Evolutionary conservation across 2,888 invertebrate genomes (phyloP), one percentile per base, ranked within the genome.

Genomic region (Limulus polyphemus): DNA sequence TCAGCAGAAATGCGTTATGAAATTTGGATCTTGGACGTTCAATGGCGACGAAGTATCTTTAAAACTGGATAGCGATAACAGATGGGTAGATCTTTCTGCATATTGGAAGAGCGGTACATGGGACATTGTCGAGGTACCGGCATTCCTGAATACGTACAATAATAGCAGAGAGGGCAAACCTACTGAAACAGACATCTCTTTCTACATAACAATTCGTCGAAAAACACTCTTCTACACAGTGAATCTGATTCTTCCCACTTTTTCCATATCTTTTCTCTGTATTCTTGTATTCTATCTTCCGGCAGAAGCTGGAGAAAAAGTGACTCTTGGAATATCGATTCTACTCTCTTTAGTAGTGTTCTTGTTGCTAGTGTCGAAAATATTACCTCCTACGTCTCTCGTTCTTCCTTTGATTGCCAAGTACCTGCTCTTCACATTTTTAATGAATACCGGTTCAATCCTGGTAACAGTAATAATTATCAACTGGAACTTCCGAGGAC

Each of bases 371-470:
- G 97, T 99, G 69, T 97, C 97, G 69, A 99, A 99, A 81, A 99
- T 99, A 79, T 83, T 99, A 71, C 99, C 99, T 68, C 99, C 99
- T 61, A 98, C 97, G 1, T 98, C 98, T 59, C 84, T 97, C 68
- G 97, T 97, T 75, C 83, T 99, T 74, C 99, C 99, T 60, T 84
- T 99, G 65, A 98, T 99, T 74, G 97, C 98, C 77, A 99, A 99
- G 80, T 99, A 99, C 80, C 84, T 99, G 70, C 83, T 99, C 58
- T 98, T 99, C 80, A 99, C 98, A 62, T 99, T 99, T 80, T 94
- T 99, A 73, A 97, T 99, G 97, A 99, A 99, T 79, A 98, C 98
- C 67, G 92, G 99, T 75, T 95, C 97, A 81, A 99, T 99, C 79
- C 83, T 99, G 73, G 92, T 98, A 62, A 99, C 97, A 52, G 98